Conservation (phyloP, 2,888 invertebrate genomes). For the Agrotis puta region DNA sequence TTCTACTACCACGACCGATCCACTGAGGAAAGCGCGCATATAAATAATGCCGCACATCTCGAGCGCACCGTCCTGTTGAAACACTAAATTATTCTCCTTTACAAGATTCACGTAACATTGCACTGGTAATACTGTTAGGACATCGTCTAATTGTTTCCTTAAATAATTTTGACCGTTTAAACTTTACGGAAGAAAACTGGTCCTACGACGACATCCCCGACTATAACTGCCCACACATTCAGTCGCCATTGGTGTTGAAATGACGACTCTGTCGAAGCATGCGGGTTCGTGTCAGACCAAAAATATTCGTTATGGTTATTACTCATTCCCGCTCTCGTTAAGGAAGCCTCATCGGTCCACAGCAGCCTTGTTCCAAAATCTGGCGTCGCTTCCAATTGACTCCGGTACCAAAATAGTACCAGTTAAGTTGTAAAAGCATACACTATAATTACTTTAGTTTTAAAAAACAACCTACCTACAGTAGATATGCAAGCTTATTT, state of each 20-base stretch:
- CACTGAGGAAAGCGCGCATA: neutral
- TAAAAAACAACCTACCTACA: no score
- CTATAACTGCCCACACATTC: conserved; percentile 9
- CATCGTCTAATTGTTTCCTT: neutral
- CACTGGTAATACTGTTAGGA: neutral
- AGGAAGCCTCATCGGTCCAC: neutral
- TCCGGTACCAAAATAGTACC: no score
- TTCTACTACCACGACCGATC: neutral
- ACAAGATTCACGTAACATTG: neutral
- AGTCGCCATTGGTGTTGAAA: conserved; percentile 15
- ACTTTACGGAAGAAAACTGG: conserved; percentile 1
- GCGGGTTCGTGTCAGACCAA: neutral
- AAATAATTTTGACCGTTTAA: neutral
- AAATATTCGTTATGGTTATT: neutral
- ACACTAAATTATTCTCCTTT: neutral
- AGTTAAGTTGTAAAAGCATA: no score
- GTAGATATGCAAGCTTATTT: no score
- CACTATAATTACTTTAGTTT: no score
- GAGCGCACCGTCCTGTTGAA: neutral
- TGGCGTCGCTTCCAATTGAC: neutral
- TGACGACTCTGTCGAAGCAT: conserved; percentile 9
- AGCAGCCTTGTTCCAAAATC: neutral
- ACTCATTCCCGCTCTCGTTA: neutral
- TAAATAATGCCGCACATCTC: neutral
- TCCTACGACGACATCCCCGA: conserved; percentile 4